Conservation (phyloP, 2,113 vertebrate genomes). For the Pan paniscus region DNA sequence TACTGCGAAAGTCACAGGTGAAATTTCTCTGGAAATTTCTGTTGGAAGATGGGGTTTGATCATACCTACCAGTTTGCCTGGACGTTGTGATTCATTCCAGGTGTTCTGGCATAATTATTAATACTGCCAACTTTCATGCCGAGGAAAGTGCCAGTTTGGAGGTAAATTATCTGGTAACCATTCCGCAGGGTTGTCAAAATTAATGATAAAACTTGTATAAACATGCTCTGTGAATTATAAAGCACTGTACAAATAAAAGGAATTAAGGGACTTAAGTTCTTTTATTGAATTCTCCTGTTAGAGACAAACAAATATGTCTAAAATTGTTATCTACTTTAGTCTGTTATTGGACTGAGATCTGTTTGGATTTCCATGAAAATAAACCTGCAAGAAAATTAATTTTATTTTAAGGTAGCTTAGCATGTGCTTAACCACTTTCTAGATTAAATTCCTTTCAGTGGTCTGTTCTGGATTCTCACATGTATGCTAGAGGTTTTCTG, state of each 20-base stretch:
- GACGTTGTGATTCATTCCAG: background rate
- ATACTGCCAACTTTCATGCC: background rate
- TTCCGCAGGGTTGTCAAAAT: background rate
- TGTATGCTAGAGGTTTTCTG: background rate
- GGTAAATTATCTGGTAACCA: constrained; percentile 24
- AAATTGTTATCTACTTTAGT: background rate
- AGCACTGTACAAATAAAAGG: background rate
- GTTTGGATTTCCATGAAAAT: constrained; percentile 40
- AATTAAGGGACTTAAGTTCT: background rate
- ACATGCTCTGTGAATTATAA: constrained; percentile 3
- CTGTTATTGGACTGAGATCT: background rate
- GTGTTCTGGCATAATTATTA: background rate
- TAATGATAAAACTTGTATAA: background rate
- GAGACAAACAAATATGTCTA: background rate
- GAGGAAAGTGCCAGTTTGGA: background rate
- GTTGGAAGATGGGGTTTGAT: background rate
- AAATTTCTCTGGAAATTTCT: background rate
- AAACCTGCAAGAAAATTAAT: constrained; percentile 16
- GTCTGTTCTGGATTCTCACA: background rate
- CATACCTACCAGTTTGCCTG: background rate
- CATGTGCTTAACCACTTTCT: background rate
- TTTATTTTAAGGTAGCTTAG: constrained; percentile 46
- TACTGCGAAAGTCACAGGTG: background rate
- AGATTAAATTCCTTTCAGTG: background rate
- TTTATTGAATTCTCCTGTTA: constrained; percentile 12